These are phyloP conservation scores for Hiodon tergisus DNA, from an alignment of 2,113 vertebrate genomes.

Conservation along the genomic window DNA sequence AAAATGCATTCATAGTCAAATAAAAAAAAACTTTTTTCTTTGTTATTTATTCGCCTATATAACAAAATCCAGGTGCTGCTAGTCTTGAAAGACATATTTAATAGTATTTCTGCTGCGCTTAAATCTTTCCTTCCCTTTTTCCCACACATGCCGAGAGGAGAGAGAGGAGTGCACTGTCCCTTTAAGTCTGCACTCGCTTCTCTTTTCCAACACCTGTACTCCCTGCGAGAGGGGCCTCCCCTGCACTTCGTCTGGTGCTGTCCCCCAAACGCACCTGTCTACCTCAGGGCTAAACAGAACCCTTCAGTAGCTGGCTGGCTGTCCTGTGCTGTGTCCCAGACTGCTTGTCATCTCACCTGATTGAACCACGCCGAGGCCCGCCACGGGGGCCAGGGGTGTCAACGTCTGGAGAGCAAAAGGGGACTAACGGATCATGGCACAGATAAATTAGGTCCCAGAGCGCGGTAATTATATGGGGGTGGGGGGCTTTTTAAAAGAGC, in stretches of 20 bases:
- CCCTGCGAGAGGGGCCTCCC: constrained; percentile 33
- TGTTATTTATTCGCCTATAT: too few species aligned
- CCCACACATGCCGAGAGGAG: neutral
- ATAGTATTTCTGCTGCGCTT: too few species aligned
- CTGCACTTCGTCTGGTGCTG: constrained; percentile 36
- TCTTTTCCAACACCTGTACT: constrained; percentile 53
- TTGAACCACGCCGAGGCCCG: constrained; percentile 73
- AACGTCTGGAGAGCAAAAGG: constrained; percentile 48
- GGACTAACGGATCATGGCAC: constrained; percentile 47
- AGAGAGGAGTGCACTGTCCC: constrained; percentile 31
- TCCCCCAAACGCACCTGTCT: constrained; percentile 73
- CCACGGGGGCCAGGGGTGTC: constrained; percentile 66
- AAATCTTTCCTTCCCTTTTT: too few species aligned
- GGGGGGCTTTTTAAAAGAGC: constrained; percentile 8
- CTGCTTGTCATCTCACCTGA: constrained; percentile 71
- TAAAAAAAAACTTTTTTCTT: too few species aligned
- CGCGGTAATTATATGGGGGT: constrained; percentile 44
- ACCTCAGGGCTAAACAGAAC: constrained; percentile 69
- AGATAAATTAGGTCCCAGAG: constrained; percentile 43
- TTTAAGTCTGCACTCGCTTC: constrained; percentile 41
- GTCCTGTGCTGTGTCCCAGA: constrained; percentile 67
- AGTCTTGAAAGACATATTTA: too few species aligned
- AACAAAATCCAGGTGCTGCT: too few species aligned
- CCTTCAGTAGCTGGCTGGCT: constrained; percentile 55
- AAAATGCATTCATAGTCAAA: too few species aligned